These are phyloP conservation scores for Otis tarda DNA, from an alignment of 2,113 vertebrate species.

Conservation along the genomic window DNA sequence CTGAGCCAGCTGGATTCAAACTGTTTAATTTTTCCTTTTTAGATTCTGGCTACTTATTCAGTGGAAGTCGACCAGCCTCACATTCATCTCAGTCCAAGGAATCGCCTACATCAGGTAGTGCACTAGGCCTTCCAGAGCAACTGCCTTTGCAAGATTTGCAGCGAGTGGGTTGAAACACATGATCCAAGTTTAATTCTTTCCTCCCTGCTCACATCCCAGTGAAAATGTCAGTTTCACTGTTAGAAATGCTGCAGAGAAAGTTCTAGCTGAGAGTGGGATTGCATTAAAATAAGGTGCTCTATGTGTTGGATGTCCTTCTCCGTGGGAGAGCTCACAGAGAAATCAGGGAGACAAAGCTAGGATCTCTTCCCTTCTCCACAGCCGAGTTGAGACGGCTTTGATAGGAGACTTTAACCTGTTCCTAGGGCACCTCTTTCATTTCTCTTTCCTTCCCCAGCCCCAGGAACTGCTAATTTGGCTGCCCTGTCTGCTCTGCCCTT, in stretches of 20 bases:
- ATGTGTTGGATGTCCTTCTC: background rate
- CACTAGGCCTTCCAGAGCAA: background rate
- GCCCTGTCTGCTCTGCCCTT: background rate
- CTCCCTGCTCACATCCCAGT: background rate
- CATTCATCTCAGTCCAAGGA: slow-evolving; percentile 78
- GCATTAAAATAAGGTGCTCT: background rate
- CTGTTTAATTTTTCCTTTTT: background rate
- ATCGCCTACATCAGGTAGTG: slow-evolving; percentile 83
- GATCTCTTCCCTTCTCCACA: background rate
- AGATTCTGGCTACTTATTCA: slow-evolving; percentile 97
- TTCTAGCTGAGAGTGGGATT: background rate
- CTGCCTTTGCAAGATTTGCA: background rate
- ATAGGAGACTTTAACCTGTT: background rate
- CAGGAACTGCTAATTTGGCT: background rate
- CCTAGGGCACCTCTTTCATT: background rate
- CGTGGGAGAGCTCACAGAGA: background rate
- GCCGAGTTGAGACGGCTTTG: background rate
- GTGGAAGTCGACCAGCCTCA: slow-evolving; percentile 87
- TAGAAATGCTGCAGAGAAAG: background rate
- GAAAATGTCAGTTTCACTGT: background rate
- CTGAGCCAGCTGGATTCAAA: background rate
- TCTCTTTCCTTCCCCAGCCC: background rate
- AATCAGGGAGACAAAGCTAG: background rate
- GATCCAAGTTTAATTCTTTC: background rate
- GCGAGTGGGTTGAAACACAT: background rate